Percentiles rank a stretch among this genome's conserved stretches.
Conservation (phyloP, 2,113 vertebrate genomes). For the Bambusicola thoracicus region DNA sequence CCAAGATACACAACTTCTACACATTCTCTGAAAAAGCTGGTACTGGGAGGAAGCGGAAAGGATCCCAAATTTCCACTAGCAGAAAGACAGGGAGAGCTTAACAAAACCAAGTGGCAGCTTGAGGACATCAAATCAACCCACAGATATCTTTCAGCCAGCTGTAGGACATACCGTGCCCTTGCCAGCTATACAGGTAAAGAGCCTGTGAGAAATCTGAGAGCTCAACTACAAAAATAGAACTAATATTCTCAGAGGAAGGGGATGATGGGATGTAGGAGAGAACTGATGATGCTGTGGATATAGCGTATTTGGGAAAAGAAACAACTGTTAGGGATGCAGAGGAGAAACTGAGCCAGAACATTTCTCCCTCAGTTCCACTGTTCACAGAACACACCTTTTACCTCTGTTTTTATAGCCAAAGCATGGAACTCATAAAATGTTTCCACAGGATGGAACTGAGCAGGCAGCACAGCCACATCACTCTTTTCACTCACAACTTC, state of each 20-base stretch:
- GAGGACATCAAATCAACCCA: neutral
- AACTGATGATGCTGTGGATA: neutral
- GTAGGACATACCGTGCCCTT: neutral
- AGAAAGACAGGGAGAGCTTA: neutral
- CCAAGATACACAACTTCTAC: neutral
- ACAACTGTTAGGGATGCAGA: neutral
- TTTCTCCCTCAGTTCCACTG: neutral
- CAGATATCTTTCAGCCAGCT: neutral
- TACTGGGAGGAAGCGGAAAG: neutral
- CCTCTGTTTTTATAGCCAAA: neutral
- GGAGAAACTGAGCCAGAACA: neutral
- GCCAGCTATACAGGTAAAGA: neutral
- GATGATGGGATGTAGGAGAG: neutral
- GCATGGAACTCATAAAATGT: neutral
- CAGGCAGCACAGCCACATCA: neutral
- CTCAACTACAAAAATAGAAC: neutral
- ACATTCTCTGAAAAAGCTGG: neutral
- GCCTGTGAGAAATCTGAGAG: neutral
- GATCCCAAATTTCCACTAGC: neutral
- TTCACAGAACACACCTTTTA: neutral
- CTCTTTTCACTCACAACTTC: neutral
- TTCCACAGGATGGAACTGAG: neutral
- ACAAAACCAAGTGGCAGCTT: neutral
- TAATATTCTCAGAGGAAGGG: neutral
- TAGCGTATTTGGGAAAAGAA: neutral